phyloP scores from a whole-genome alignment of 1,140 invertebrate genomes.

The Eurytemora carolleeae region DNA sequence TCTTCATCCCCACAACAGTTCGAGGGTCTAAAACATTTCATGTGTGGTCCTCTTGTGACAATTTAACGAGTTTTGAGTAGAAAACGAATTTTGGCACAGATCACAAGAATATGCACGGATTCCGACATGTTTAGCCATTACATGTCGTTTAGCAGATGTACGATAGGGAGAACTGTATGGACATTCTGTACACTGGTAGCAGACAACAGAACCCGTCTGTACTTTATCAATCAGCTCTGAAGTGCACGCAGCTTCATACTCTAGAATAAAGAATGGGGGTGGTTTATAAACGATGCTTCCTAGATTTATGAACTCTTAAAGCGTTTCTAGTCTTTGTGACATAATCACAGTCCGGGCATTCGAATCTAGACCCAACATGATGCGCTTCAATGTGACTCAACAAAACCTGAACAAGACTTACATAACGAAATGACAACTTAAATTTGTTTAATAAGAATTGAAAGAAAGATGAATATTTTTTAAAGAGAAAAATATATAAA shows the following conservation, averaged over 20 bases:
- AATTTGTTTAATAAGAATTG: too few relatives aligned
- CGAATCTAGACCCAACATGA: neutral
- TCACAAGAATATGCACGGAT: neutral
- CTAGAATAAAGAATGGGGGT: too few relatives aligned
- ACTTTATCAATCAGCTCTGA: too few relatives aligned
- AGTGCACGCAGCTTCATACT: too few relatives aligned
- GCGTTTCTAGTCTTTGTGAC: neutral
- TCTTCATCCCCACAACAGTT: too few relatives aligned
- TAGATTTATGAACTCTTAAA: neutral
- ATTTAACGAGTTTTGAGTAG: neutral
- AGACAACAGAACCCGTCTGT: too few relatives aligned
- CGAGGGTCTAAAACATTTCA: too few relatives aligned
- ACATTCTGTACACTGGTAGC: neutral
- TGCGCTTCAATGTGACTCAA: neutral
- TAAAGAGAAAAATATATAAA: too few relatives aligned
- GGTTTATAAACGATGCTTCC: neutral
- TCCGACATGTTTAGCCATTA: neutral
- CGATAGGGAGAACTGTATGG: neutral
- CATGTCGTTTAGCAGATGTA: neutral
- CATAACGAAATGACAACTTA: too few relatives aligned
- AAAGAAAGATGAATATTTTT: too few relatives aligned
- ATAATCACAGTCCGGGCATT: neutral
- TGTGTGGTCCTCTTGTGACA: too few relatives aligned
- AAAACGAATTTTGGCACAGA: neutral
- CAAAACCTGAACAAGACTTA: too few relatives aligned